Percentiles rank a stretch among this genome's conserved stretches.
These are phyloP conservation scores for Aspidiotus destructor DNA, from an alignment of 2,888 invertebrate species.

Conservation along the genomic window DNA sequence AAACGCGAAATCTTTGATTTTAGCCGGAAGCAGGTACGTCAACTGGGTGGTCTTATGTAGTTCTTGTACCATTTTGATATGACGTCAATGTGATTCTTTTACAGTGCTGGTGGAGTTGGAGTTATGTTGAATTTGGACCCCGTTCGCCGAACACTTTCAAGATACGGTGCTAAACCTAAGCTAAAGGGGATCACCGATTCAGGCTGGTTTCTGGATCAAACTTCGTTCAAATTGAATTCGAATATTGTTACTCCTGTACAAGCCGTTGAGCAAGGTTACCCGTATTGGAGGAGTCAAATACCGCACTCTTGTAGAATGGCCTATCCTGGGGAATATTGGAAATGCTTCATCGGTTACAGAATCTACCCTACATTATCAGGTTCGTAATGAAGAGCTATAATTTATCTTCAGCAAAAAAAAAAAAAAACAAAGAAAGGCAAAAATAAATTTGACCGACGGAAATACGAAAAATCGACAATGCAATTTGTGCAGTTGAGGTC, in stretches of 20 bases:
- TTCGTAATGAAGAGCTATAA: conserved; percentile 39
- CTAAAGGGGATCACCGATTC: conserved; percentile 70
- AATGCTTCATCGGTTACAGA: conserved; percentile 84
- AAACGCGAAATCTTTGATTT: conserved; percentile 63
- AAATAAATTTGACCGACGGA: background rate
- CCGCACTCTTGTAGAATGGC: conserved; percentile 64
- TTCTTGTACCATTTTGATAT: background rate
- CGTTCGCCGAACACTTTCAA: conserved; percentile 60
- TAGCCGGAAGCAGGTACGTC: conserved; percentile 48
- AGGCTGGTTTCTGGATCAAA: conserved; percentile 87
- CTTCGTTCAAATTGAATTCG: conserved; percentile 54
- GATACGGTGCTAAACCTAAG: conserved; percentile 58
- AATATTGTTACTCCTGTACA: conserved; percentile 52
- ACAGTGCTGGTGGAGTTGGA: conserved; percentile 88
- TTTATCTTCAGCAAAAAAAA: background rate
- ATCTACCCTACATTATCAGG: conserved; percentile 74
- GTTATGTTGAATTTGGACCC: conserved; percentile 83
- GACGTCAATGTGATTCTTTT: conserved; percentile 38
- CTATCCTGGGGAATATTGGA: conserved; percentile 68
- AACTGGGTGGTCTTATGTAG: background rate
- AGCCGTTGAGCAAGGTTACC: conserved; percentile 63
- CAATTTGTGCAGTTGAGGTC: background rate
- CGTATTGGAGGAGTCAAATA: conserved; percentile 68
- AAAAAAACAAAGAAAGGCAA: background rate
- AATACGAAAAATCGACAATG: background rate